Evolutionary conservation across 2,113 vertebrate genomes (phyloP).

Genomic region (Dasyornis broadbenti): DNA sequence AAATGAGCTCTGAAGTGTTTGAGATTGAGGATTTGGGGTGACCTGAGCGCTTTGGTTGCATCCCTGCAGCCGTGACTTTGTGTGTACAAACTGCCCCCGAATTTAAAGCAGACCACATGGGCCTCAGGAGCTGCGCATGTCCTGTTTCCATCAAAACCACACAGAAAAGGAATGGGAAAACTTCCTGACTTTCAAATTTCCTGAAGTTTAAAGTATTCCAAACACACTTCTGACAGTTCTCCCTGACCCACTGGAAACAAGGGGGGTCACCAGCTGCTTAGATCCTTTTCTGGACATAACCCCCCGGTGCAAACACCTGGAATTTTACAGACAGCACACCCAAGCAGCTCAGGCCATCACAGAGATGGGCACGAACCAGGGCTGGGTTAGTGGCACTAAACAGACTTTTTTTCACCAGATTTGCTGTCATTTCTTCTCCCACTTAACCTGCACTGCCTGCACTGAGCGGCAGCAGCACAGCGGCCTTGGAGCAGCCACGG

Average conservation of each 20-base stretch:
- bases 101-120: rapidly evolving
- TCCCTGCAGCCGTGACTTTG: rapidly evolving
- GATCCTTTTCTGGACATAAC: background rate
- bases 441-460: background rate
- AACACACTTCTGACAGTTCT: background rate
- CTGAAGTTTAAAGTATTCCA: background rate
- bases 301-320: rapidly evolving
- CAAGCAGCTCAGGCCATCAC: background rate
- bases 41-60: background rate
- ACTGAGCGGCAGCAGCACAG: background rate
- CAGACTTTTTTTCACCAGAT: background rate
- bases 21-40: background rate
- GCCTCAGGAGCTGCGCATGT: background rate
- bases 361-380: rapidly evolving
- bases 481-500: rapidly evolving
- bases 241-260: background rate
- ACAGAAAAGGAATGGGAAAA: background rate
- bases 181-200: background rate
- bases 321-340: background rate
- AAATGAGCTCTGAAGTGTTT: rapidly evolving
- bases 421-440: background rate
- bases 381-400: background rate
- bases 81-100: rapidly evolving
- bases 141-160: background rate
- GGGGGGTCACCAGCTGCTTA: background rate